A percentile compares a stretch with the other conserved stretches of the same genome.
Conservation (phyloP, 2,888 invertebrate genomes). For the Pachymerium ferrugineum region DNA sequence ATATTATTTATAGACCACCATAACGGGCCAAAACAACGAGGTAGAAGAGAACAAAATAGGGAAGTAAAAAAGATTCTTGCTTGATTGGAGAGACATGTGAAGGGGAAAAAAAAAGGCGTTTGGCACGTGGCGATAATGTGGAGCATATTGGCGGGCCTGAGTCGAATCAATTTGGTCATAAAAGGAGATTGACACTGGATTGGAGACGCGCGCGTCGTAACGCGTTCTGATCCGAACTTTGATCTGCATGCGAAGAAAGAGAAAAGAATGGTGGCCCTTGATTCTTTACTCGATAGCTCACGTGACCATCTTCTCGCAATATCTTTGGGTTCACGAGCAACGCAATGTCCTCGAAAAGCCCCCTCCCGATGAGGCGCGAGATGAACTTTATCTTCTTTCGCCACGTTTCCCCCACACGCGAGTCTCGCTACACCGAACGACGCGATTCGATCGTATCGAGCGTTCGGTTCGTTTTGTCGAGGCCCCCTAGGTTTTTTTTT, state of each 20-base stretch:
- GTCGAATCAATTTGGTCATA: constrained; percentile 3
- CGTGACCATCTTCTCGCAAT: constrained; percentile 13
- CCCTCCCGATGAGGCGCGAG: constrained; percentile 12
- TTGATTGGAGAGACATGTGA: neutral
- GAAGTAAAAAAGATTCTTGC: neutral
- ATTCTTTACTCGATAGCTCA: constrained; percentile 4
- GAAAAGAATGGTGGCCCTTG: neutral
- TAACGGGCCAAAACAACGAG: neutral
- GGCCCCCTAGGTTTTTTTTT: neutral
- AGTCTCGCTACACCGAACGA: neutral
- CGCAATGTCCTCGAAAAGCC: constrained; percentile 13
- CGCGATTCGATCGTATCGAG: neutral
- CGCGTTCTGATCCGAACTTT: constrained; percentile 13
- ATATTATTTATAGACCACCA: too few species aligned
- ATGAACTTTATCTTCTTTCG: constrained; percentile 4
- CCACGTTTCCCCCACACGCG: neutral
- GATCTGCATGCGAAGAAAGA: neutral
- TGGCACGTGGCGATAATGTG: constrained; percentile 4
- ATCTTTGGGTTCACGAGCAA: constrained; percentile 2
- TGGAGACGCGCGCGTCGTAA: neutral
- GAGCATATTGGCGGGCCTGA: constrained; percentile 6
- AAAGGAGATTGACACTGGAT: constrained; percentile 8
- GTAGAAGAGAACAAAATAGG: neutral
- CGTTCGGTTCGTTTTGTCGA: neutral
- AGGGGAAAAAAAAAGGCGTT: neutral